Evolutionary conservation across 2,113 vertebrate species (phyloP).

Genomic region (Pristiophorus japonicus): DNA sequence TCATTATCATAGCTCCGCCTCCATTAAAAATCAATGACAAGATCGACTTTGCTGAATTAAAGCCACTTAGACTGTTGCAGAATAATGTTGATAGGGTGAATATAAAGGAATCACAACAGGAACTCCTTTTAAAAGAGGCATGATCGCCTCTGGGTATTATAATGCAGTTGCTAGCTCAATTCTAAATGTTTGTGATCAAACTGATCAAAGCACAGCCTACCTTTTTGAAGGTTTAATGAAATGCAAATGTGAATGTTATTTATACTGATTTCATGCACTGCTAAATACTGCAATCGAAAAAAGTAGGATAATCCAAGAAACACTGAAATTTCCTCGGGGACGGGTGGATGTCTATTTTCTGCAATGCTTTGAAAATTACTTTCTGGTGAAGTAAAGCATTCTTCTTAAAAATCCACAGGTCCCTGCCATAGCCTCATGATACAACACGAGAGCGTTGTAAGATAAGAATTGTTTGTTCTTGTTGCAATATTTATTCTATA

Average conservation of each 20-base stretch:
- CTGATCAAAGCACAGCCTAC: too few species aligned
- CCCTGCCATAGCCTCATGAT: background rate
- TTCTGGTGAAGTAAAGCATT: background rate
- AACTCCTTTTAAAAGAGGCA: background rate
- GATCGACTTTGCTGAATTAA: background rate
- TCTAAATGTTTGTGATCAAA: background rate
- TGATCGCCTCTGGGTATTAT: background rate
- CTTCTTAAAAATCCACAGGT: background rate
- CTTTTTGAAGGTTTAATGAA: background rate
- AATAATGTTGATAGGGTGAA: background rate
- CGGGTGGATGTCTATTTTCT: too few species aligned
- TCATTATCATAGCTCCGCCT: background rate
- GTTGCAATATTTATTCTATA: background rate
- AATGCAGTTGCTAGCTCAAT: background rate
- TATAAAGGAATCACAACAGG: background rate
- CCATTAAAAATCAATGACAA: background rate
- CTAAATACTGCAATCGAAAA: background rate
- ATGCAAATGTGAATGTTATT: background rate
- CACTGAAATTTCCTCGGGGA: background rate
- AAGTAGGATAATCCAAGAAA: background rate
- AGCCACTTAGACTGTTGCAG: background rate
- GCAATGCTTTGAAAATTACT: background rate
- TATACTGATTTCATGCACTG: too few species aligned
- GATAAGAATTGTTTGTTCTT: too few species aligned
- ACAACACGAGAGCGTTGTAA: background rate